These are phyloP conservation scores for Mesoclemmys tuberculata DNA, from an alignment of 2,113 vertebrate species.

Conservation along the genomic window DNA sequence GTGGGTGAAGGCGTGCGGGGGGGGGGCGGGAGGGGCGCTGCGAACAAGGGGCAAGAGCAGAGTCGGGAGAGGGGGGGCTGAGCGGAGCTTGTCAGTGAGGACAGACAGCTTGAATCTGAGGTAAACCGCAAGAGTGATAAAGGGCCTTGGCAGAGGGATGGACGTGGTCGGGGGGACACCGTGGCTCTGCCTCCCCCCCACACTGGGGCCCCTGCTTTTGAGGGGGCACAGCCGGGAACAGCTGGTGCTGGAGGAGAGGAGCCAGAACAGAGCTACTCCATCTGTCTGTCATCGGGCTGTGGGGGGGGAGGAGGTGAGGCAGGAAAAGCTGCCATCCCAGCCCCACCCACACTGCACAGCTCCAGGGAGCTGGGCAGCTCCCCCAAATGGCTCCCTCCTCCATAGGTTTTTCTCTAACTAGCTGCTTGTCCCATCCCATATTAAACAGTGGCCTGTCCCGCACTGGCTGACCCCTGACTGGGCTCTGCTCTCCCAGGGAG, in stretches of 20 bases:
- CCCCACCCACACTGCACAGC: neutral
- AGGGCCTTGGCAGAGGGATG: neutral
- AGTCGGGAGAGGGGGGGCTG: accelerated
- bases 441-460: neutral
- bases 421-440: neutral
- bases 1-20: neutral
- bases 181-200: neutral
- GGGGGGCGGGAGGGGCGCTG: neutral
- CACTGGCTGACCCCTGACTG: neutral
- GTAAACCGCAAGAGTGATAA: neutral
- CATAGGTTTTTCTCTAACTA: neutral
- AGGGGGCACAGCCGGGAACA: neutral
- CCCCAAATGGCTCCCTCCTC: neutral
- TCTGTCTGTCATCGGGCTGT: neutral
- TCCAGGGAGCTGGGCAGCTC: neutral
- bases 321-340: neutral
- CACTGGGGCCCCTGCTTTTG: neutral
- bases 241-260: neutral
- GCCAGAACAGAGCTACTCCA: neutral
- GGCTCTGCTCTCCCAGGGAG: neutral
- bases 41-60: neutral
- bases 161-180: neutral
- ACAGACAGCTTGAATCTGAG: neutral
- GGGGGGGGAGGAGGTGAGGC: neutral
- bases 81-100: neutral